Base-by-base conservation (phyloP, 2,113 vertebrate genomes). In the Centrocercus urophasianus region DNA sequence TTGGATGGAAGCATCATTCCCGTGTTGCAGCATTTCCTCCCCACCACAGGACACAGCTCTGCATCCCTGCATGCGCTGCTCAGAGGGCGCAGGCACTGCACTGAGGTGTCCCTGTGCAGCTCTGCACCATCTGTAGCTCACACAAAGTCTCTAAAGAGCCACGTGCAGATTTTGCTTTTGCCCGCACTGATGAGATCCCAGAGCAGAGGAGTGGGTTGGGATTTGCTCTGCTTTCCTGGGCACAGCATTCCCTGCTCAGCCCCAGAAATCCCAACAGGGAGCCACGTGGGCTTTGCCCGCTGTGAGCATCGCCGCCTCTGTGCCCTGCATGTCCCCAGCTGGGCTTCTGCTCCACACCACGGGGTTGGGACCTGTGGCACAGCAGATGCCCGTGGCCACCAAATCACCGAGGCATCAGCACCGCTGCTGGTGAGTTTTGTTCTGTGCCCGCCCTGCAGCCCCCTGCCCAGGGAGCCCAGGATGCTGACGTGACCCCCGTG, bases 21-120 rank as follows among this genome's bases (percentile, higher is more conserved):
- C n/a, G 0, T 70, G 52, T 83, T 10, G 57, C 71, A 54, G 57
- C 71, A 48, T 42, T 28, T 19, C 11, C 57, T 38, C 66, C 34
- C 45, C 70, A 56, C 67, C 64, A 50, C 72, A 5, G 36, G 45
- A 5, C 30, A 14, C 9, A 1, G 6, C 9, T n/a, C 50, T 63
- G 7, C 0, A 0, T 6, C 52, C 36, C 42, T 52, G 61, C 15
- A 6, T 24, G 4, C 22, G 0, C 6, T 24, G 28, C 65, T 10
- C 22, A 3, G 32, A 18, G 52, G 6, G 52, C 38, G 25, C 8
- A 1, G 14, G 8, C 10, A 13, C 32, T 28, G 50, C 52, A 45
- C 34, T 0, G 2, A 7, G 74, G 36, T 13, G 28, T 60, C 52
- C 56, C 61, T 6, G 2, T 19, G 57, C 52, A 22, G 54, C 63